Percentiles rank a stretch among this genome's conserved stretches.
Conservation (phyloP, 2,797 vertebrate genomes). For the Cossypha polioptera region DNA sequence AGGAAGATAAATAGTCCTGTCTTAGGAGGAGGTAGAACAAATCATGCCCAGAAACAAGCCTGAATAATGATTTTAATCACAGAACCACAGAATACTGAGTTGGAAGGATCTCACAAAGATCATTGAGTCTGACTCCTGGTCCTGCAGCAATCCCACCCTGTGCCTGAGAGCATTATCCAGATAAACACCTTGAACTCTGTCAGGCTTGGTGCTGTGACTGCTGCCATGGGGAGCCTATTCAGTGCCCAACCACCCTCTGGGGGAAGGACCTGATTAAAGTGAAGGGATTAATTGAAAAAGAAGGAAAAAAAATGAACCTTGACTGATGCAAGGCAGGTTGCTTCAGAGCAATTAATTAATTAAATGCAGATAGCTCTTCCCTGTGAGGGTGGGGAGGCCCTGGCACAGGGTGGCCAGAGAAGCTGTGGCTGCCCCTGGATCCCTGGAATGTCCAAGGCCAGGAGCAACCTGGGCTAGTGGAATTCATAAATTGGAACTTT, state of each 20-base stretch:
- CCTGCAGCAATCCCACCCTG: not conserved
- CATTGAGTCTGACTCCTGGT: not conserved
- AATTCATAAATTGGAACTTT: not conserved
- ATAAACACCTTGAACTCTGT: not conserved
- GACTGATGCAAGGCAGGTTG: not conserved
- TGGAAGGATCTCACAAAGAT: not conserved
- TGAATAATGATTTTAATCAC: not conserved
- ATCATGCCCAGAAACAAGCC: not conserved
- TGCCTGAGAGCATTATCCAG: fast-evolving
- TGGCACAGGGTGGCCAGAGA: not conserved
- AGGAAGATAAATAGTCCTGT: not conserved
- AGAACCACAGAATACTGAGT: not conserved
- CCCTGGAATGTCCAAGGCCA: not conserved
- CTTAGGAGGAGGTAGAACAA: not conserved
- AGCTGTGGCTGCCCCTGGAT: not conserved
- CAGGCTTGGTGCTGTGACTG: not conserved
- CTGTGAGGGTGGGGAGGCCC: fast-evolving
- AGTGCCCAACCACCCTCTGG: not conserved
- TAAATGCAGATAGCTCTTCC: too few species aligned
- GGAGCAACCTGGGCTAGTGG: fast-evolving
- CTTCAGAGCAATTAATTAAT: not conserved
- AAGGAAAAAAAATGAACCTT: not conserved
- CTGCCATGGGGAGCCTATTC: not conserved
- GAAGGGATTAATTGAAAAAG: not conserved
- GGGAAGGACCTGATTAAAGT: not conserved